Percentiles rank a stretch among this genome's conserved stretches.
These are phyloP conservation scores for Molanna angustata DNA, from an alignment of 2,888 invertebrate genomes.

Conservation along the genomic window DNA sequence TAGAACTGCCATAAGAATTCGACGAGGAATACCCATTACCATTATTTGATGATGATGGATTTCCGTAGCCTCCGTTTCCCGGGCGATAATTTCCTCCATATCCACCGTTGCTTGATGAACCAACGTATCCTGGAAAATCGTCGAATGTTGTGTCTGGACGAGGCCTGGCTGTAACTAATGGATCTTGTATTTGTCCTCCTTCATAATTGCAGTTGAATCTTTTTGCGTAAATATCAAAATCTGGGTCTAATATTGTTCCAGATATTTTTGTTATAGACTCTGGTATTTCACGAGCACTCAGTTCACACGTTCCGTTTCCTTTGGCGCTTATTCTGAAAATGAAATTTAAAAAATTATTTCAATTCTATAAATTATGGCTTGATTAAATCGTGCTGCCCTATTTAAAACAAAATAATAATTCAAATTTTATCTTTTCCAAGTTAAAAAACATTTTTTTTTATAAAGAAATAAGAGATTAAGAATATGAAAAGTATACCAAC, in stretches of 20 bases:
- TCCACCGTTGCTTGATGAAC: constrained; percentile 9
- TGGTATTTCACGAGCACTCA: constrained; percentile 50
- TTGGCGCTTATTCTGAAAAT: constrained; percentile 55
- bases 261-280: constrained; percentile 49
- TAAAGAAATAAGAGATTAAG: too few relatives aligned
- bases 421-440: neutral
- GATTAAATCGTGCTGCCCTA: neutral
- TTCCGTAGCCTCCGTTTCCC: too few relatives aligned
- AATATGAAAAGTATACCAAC: constrained; percentile 39
- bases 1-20: constrained; percentile 1
- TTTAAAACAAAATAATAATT: neutral
- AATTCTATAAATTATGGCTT: neutral
- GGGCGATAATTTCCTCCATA: neutral
- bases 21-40: neutral
- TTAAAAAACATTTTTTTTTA: neutral
- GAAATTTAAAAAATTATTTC: constrained; percentile 3
- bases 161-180: constrained; percentile 24
- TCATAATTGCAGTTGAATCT: constrained; percentile 50
- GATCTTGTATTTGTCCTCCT: constrained; percentile 29
- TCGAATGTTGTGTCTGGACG: constrained; percentile 23
- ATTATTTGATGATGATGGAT: too few relatives aligned
- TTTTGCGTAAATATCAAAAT: constrained; percentile 61
- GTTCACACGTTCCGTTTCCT: constrained; percentile 61
- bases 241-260: constrained; percentile 55
- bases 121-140: constrained; percentile 30